phyloP scores from a whole-genome alignment of 2,888 invertebrate species.

The Pristionchus mayeri region DNA sequence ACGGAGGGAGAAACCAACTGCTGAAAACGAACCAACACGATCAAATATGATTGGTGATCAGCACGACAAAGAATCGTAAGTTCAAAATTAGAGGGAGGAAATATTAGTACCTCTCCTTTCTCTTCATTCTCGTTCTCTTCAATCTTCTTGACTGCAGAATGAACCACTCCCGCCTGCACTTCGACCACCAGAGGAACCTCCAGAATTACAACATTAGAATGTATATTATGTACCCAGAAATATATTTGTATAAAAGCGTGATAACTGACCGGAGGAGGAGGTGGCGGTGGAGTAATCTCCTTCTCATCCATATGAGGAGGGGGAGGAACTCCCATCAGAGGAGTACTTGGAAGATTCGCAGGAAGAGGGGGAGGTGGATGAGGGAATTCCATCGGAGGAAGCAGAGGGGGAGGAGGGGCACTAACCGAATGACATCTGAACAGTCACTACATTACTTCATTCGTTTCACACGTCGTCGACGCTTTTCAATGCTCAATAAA shows the following conservation, averaged over 20 bases:
- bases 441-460: too few species aligned
- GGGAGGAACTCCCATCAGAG: background rate
- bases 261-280: background rate
- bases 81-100: too few species aligned
- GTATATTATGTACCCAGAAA: too few species aligned
- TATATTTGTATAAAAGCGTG: too few species aligned
- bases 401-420: background rate
- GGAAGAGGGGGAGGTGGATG: background rate
- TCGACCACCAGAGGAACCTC: background rate
- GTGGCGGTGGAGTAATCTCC: background rate
- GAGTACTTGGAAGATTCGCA: background rate
- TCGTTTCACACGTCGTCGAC: too few species aligned
- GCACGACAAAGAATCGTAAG: too few species aligned
- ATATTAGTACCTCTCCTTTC: constrained; percentile 2
- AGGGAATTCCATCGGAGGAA: background rate
- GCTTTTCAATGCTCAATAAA: too few species aligned
- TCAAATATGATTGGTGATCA: too few species aligned
- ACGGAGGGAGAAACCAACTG: background rate
- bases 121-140: background rate
- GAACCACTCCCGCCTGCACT: constrained; percentile 4
- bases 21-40: background rate
- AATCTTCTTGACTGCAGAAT: background rate
- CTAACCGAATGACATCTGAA: too few species aligned
- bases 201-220: too few species aligned
- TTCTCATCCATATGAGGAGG: background rate